Conservation (phyloP, 2,113 vertebrate genomes). For the Phylloscopus trochilus region DNA sequence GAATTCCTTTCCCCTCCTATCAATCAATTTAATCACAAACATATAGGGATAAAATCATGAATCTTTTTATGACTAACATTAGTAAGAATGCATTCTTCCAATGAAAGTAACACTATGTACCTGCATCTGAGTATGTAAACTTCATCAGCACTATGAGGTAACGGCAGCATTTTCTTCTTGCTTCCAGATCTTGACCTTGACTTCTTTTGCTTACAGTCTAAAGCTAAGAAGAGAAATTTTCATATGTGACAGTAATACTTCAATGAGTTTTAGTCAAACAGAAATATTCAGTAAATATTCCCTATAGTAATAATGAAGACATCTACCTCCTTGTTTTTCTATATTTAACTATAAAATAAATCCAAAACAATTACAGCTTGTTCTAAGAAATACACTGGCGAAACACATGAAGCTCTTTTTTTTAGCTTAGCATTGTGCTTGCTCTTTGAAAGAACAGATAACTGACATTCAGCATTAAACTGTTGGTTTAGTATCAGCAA, state of each 20-base stretch:
- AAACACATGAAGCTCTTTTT: not conserved
- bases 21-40: not conserved
- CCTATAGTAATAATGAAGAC: not conserved
- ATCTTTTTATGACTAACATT: not conserved
- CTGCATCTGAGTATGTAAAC: slow-evolving; percentile 95
- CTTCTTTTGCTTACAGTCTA: slow-evolving; percentile 91
- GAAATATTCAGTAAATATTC: slow-evolving; percentile 2
- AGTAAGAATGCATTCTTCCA: not conserved
- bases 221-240: slow-evolving; percentile 77
- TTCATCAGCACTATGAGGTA: slow-evolving; percentile 94
- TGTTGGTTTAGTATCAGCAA: not conserved
- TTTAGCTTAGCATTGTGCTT: not conserved
- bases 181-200: slow-evolving; percentile 90
- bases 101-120: slow-evolving; percentile 63
- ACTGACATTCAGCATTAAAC: not conserved
- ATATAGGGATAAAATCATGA: not conserved
- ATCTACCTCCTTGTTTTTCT: not conserved
- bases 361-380: not conserved
- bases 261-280: not conserved
- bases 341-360: not conserved
- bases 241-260: slow-evolving; percentile 47
- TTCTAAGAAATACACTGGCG: not conserved
- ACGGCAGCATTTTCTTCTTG: slow-evolving; percentile 85
- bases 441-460: not conserved
- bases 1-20: not conserved